Percentiles rank a stretch among this genome's conserved stretches.
These are phyloP conservation scores for Brachionus sp. DNA, from an alignment of 1,140 invertebrate species.

Conservation along the genomic window DNA sequence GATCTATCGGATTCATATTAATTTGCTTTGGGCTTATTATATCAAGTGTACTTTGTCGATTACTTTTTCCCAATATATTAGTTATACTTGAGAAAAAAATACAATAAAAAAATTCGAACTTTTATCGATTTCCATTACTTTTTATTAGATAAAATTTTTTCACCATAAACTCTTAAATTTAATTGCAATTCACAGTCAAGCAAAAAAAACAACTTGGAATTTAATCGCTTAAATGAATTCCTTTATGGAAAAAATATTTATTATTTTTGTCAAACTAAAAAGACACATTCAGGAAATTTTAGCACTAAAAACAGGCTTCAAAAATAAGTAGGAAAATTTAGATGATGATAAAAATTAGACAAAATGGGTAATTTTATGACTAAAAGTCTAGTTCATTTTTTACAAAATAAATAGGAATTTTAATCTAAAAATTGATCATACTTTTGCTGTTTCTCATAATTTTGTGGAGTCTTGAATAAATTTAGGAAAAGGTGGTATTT, in stretches of 20 bases:
- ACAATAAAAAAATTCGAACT: not conserved
- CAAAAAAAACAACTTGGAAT: not conserved
- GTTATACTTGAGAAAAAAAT: not conserved
- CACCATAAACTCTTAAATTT: not conserved
- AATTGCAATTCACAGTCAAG: not conserved
- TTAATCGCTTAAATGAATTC: not conserved
- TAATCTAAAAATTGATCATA: not conserved
- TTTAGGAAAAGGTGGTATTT: not conserved
- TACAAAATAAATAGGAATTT: not conserved
- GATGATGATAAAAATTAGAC: no score
- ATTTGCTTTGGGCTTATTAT: not conserved
- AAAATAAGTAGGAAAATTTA: no score
- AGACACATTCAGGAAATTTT: not conserved
- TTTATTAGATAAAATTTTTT: constrained; percentile 7
- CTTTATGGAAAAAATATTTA: not conserved
- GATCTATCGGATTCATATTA: not conserved
- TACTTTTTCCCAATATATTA: not conserved
- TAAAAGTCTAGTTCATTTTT: no score
- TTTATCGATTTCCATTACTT: not conserved
- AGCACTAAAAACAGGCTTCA: not conserved
- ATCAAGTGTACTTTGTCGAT: not conserved
- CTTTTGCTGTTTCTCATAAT: not conserved
- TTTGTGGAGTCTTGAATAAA: not conserved
- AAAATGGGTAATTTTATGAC: no score
- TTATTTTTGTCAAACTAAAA: not conserved